These are phyloP conservation scores for Gasterosteus aculeatus DNA, from an alignment of 2,113 vertebrate genomes.

Conservation along the genomic window DNA sequence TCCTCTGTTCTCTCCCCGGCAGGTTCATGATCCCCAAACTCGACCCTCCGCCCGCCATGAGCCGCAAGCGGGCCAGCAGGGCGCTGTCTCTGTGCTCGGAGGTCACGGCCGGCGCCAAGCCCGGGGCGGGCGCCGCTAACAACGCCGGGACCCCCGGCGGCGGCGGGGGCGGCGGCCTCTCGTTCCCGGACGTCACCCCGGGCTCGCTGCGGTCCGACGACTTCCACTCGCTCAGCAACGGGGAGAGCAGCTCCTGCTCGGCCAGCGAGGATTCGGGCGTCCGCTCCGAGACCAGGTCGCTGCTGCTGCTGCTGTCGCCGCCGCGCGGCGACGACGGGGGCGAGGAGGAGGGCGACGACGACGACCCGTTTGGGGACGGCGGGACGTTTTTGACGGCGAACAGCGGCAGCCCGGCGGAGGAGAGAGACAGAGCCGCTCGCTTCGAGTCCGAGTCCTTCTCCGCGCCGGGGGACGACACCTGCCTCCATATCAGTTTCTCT, in stretches of 20 bases:
- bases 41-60: slow-evolving; percentile 81
- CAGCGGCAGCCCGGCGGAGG: slow-evolving; percentile 74
- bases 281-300: slow-evolving; percentile 74
- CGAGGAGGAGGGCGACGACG: slow-evolving; percentile 50
- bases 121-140: slow-evolving; percentile 23
- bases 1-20: slow-evolving; percentile 28
- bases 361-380: slow-evolving; percentile 72
- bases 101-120: slow-evolving; percentile 17
- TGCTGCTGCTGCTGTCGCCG: slow-evolving; percentile 61
- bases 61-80: slow-evolving; percentile 84
- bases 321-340: slow-evolving; percentile 63
- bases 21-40: slow-evolving; percentile 85
- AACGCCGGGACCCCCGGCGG: slow-evolving; percentile 48
- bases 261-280: slow-evolving; percentile 79
- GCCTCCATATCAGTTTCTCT: slow-evolving; percentile 88
- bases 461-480: slow-evolving; percentile 78
- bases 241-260: slow-evolving; percentile 72
- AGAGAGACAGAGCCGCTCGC: slow-evolving; percentile 22
- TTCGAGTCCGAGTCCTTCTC: slow-evolving; percentile 57
- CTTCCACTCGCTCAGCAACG: slow-evolving; percentile 76
- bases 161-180: slow-evolving; percentile 72
- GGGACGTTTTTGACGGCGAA: slow-evolving; percentile 72
- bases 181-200: slow-evolving; percentile 80
- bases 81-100: slow-evolving; percentile 80
- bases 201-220: slow-evolving; percentile 79